Evolutionary conservation across 2,797 vertebrate species (phyloP), one percentile per base, ranked within the genome.

Genomic region (Brachyalestes nurse): DNA sequence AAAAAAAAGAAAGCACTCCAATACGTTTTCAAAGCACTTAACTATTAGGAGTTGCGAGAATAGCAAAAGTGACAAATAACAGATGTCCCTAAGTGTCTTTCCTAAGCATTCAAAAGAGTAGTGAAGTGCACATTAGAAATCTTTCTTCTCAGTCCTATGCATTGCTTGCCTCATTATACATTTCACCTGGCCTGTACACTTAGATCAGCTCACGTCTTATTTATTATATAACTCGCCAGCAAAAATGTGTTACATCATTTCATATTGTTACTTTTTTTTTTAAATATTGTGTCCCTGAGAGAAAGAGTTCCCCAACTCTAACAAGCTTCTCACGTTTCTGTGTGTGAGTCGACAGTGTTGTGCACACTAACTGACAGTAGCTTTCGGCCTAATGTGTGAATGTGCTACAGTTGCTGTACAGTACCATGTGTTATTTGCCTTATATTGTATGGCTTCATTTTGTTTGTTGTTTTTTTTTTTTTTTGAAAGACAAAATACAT

Each of bases 391-490:
- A 90, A 91, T 93, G 90, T 93, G 90, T 92, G 90, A 90, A 90
- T 90, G 91, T 92, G 90, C 90, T 91, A 87, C 89, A 88, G 86
- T 89, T 88, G 86, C 89, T 97, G 96, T 96, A 96, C 94, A 97
- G 95, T 94, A 81, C 92, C 92, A 72, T 90, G 86, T 91, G 92
- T 92, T 92, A 94, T 94, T 95, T 92, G 95, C 94, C 51, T 92
- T 93, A 94, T 92, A 95, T 94, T 95, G 96, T 97, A 97, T 96
- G 96, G 96, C 97, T 96, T 97, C 93, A 91, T 93, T 96, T 95
- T 95, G 90, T 94, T 93, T 94, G 1, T 93, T 96, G 95, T 95
- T 90, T 45, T 45, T 9, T 28, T 28, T 16, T 53, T 12, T 60
- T 94, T 95, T 94, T 95, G 95, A 96, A 93, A 90, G 86, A 87